Evolutionary conservation across 2,888 invertebrate species (phyloP), one percentile per base, ranked within the genome.

Genomic region (Cataglyphis livida): DNA sequence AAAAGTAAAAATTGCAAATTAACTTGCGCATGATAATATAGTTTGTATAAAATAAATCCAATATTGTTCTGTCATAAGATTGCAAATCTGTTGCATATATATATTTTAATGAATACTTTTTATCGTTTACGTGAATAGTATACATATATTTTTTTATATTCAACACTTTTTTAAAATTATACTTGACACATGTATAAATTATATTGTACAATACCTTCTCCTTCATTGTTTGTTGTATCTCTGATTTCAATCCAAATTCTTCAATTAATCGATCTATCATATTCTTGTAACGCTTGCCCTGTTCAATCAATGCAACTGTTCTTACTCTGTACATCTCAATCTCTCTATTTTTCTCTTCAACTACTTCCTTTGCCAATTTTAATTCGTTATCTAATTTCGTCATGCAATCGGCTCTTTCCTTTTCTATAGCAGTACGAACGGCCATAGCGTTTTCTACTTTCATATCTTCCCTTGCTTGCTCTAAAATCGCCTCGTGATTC

Each of bases 401-500:
- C 85, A 95, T 94, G 92, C 95, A 96, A 15, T 96, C 95, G 0
- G 95, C 94, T 51, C 96, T 95, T 81, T 96, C 96, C 59, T 95
- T 95, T 81, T 96, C 96, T 0, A 97, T 93, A 0, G 95, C 95
- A 76, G 94, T 93, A 35, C 93, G 94, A 12, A 96, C 91, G 1
- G 95, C 95, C 32, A 95, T 95, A 81, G 96, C 96, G 84, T 95
- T 96, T 88, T 97, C 96, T 65, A 95, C 94, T 88, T 96, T 96
- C 35, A 96, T 95, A 81, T 97, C 96, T 88, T 97, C 96, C 81
- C 96, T 96, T 44, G 97, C 95, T 92, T 97, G 97, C 87, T 96
- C 95, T 35, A 97, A 93, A 61, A 97, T 96, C 0, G 96, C 95
- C 89, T 97, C 97, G 92, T 97, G 97, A 85, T 95, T 96, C 4